Evolutionary conservation across 2,797 vertebrate species (phyloP).

Genomic region (Hybognathus amarus): DNA sequence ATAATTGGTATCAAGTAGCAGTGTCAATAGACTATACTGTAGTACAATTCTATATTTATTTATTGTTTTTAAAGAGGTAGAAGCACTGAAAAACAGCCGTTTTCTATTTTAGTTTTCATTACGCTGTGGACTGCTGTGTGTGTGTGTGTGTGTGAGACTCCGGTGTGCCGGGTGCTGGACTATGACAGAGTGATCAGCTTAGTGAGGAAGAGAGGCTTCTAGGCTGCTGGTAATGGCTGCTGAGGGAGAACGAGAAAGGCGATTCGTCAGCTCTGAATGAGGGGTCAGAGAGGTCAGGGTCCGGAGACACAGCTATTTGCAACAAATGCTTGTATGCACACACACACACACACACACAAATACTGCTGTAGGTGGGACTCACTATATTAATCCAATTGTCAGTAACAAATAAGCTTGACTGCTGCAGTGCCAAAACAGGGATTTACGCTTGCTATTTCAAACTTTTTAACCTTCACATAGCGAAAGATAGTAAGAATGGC

Average conservation of each 20-base stretch:
- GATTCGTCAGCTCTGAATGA: slow-evolving; percentile 50
- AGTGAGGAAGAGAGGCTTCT: slow-evolving; percentile 43
- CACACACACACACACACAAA: slow-evolving; percentile 15
- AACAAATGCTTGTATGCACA: slow-evolving; percentile 41
- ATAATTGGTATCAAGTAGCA: neutral
- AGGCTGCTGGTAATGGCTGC: slow-evolving; percentile 49
- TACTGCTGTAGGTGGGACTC: slow-evolving; percentile 25
- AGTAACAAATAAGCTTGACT: slow-evolving; percentile 20
- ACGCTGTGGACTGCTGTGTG: neutral
- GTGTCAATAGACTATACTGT: neutral
- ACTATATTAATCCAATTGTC: slow-evolving; percentile 30
- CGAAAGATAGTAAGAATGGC: slow-evolving; percentile 29
- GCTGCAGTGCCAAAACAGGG: slow-evolving; percentile 14
- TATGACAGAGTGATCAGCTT: slow-evolving; percentile 54
- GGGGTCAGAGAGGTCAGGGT: slow-evolving; percentile 49
- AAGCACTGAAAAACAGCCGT: neutral
- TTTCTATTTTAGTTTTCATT: slow-evolving; percentile 16
- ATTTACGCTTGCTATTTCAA: slow-evolving; percentile 23
- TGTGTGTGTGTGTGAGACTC: slow-evolving; percentile 10
- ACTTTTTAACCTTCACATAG: slow-evolving; percentile 41
- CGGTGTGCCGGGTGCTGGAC: slow-evolving; percentile 37
- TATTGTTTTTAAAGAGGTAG: neutral
- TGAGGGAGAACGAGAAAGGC: slow-evolving; percentile 46
- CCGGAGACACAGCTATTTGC: slow-evolving; percentile 46
- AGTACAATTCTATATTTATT: neutral